Evolutionary conservation across 1,140 invertebrate genomes (phyloP).

Genomic region (Drosophila novamexicana): DNA sequence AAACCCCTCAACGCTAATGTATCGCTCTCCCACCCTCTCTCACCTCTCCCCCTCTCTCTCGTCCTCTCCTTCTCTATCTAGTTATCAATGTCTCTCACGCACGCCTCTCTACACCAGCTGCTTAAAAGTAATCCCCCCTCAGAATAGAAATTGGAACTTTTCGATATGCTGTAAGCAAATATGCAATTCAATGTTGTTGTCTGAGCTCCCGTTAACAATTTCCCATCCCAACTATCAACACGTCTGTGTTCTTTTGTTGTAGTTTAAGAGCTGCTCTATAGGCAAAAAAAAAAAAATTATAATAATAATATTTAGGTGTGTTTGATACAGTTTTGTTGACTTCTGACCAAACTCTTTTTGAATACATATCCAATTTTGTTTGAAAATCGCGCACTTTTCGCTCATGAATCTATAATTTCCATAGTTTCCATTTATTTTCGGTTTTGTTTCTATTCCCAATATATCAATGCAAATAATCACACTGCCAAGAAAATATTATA

Average conservation of each 20-base stretch:
- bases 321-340: not conserved
- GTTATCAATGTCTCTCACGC: conserved; percentile 40
- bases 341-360: conserved; percentile 1
- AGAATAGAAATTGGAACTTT: conserved; percentile 44
- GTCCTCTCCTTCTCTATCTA: not conserved
- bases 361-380: conserved; percentile 9
- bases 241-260: conserved; percentile 32
- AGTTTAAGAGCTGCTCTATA: conserved; percentile 54
- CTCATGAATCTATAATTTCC: not conserved
- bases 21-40: conserved; percentile 4
- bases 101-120: conserved; percentile 61
- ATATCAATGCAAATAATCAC: conserved; percentile 61
- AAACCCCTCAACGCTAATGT: conserved; percentile 29
- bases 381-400: not conserved
- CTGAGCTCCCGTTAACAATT: conserved; percentile 38
- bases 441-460: conserved; percentile 15
- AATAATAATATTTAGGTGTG: conserved; percentile 1
- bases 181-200: conserved; percentile 57
- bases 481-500: conserved; percentile 55
- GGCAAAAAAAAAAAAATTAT: conserved; percentile 24
- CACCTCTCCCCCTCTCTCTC: not conserved
- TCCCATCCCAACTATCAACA: not conserved
- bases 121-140: conserved; percentile 20
- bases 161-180: conserved; percentile 45
- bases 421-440: not conserved